Evolutionary conservation across 2,113 vertebrate species (phyloP).

Genomic region (Bothrops jararaca): DNA sequence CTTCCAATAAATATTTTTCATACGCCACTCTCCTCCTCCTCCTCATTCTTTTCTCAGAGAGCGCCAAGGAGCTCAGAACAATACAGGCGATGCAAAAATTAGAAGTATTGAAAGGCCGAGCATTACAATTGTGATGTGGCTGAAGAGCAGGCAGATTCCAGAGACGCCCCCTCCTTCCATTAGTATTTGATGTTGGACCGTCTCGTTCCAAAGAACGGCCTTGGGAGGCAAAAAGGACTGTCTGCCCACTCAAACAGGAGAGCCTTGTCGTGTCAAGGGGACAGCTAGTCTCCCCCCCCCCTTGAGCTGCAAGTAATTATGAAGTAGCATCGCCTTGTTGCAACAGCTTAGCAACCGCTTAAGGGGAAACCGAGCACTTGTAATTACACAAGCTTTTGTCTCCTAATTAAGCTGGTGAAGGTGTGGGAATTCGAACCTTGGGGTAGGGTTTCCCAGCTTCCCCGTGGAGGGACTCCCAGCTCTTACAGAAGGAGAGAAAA

Average conservation of each 20-base stretch:
- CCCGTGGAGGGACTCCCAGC: slow-evolving; percentile 19
- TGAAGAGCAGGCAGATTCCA: background rate
- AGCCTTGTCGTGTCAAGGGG: background rate
- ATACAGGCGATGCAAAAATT: background rate
- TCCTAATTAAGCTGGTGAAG: background rate
- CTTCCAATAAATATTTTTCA: background rate
- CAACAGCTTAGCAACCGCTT: background rate
- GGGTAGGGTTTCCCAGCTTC: slow-evolving; percentile 10
- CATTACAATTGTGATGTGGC: background rate
- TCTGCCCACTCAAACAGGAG: background rate
- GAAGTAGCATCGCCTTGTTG: background rate
- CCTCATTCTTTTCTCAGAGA: background rate
- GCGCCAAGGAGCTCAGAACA: background rate
- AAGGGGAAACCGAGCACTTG: background rate
- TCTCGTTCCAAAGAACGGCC: background rate
- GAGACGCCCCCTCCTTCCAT: background rate
- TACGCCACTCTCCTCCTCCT: no score
- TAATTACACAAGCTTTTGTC: slow-evolving; percentile 11
- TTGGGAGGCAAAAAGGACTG: no score
- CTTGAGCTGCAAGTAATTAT: background rate
- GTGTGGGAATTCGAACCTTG: slow-evolving; percentile 35
- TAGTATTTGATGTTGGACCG: background rate
- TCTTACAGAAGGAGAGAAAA: background rate
- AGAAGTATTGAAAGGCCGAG: background rate
- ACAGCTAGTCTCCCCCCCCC: background rate